Percentiles rank a stretch among this genome's conserved stretches.
phyloP scores from a whole-genome alignment of 2,113 vertebrate species.

The Sprattus sprattus region DNA sequence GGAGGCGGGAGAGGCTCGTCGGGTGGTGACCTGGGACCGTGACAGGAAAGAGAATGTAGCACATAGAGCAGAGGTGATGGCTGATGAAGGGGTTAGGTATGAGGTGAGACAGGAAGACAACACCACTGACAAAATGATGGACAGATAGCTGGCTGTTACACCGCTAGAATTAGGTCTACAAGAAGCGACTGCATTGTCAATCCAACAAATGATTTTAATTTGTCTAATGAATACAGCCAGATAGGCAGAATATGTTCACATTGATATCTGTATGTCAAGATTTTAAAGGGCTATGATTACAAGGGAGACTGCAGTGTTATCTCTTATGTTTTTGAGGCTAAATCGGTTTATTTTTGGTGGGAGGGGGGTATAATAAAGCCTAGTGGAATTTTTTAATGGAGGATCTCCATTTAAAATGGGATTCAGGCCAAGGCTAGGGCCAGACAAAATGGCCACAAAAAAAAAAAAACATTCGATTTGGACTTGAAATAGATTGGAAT shows the following conservation, averaged over 20 bases:
- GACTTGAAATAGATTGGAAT: background rate
- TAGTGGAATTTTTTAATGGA: background rate
- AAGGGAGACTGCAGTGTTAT: background rate
- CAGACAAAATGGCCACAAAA: background rate
- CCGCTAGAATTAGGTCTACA: background rate
- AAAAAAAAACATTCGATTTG: background rate
- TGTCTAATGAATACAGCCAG: background rate
- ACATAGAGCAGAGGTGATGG: slow-evolving; percentile 28
- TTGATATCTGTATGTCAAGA: background rate
- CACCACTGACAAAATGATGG: slow-evolving; percentile 22
- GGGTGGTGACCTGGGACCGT: slow-evolving; percentile 56
- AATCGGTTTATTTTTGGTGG: background rate
- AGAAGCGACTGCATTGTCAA: background rate
- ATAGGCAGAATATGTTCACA: background rate
- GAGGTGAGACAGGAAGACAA: slow-evolving; percentile 42
- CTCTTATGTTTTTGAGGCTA: background rate
- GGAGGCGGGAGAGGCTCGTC: slow-evolving; percentile 49
- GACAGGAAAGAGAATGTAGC: slow-evolving; percentile 53
- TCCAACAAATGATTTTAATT: too few species aligned
- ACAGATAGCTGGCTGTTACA: background rate
- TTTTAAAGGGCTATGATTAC: background rate
- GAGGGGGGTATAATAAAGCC: background rate
- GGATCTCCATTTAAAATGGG: background rate
- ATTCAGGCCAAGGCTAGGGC: background rate
- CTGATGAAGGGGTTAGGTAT: slow-evolving; percentile 32